phyloP scores from a whole-genome alignment of 2,797 vertebrate genomes.

The Enteromius afrohamiltoni region DNA sequence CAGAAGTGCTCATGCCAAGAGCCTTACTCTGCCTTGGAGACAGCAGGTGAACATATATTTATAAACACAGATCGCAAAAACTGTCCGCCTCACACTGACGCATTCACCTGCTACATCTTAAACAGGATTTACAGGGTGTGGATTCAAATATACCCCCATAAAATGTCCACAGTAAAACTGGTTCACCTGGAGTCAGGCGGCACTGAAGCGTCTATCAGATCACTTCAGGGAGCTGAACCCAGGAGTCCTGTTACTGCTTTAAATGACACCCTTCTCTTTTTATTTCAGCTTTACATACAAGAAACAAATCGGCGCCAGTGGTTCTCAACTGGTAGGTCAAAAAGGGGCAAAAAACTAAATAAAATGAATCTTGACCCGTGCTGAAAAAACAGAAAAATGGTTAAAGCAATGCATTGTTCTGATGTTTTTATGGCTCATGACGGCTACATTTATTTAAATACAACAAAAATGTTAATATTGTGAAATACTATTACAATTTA shows the following conservation, averaged over 20 bases:
- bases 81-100: slow-evolving; percentile 27
- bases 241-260: slow-evolving; percentile 16
- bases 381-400: background rate
- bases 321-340: background rate
- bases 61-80: slow-evolving; percentile 48
- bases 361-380: background rate
- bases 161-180: slow-evolving; percentile 32
- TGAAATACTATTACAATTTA: background rate
- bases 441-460: background rate
- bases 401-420: background rate
- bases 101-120: slow-evolving; percentile 49
- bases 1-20: slow-evolving; percentile 46
- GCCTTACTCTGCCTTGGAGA: slow-evolving; percentile 50
- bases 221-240: slow-evolving; percentile 14
- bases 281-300: slow-evolving; percentile 7
- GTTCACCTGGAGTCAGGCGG: slow-evolving; percentile 24
- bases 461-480: background rate
- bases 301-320: background rate
- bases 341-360: background rate
- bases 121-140: slow-evolving; percentile 59
- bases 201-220: slow-evolving; percentile 26
- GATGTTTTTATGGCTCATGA: background rate
- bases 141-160: slow-evolving; percentile 48
- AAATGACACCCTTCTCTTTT: slow-evolving; percentile 6
- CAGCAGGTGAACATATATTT: slow-evolving; percentile 59